Evolutionary conservation across 2,888 invertebrate species (phyloP), one percentile per base, ranked within the genome.

Genomic region (Trichopria drosophilae): DNA sequence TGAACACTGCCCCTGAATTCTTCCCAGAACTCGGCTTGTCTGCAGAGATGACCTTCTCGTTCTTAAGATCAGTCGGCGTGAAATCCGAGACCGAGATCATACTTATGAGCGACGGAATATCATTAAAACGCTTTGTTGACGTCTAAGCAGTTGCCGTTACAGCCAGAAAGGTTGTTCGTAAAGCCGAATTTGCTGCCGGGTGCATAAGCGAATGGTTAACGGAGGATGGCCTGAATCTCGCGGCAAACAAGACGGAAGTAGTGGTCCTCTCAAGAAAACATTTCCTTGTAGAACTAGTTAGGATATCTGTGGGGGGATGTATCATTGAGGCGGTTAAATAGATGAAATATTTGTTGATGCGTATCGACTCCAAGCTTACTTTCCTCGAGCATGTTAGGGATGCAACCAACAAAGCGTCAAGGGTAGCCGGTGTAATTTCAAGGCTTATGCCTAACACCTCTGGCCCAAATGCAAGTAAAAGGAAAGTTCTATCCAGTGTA

Each of bases 281-380:
- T 9, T 49, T n/a, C 26, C 9, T 9, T 7, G 35, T 31, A 42
- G 10, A 10, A 9, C 10, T 31, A 4, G n/a, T 6, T 3, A 7
- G 26, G 1, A 9, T 18, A 5, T 24, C 28, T n/a, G 28, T 29
- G 5, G 3, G 5, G n/a, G 15, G 12, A 12, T 16, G 16, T 1
- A 23, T 6, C 5, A 2, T n/a, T 1, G 9, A 3, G 7, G 12
- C 31, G 10, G 3, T 58, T 0, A 57, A 55, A 43, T 63, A 63
- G 23, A 47, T 63, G 2, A 62, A 61, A 1, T 44, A 58, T 6
- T 20, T n/a, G 7, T 20, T 63, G 1, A n/a, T n/a, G n/a, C n/a
- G n/a, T n/a, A n/a, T n/a, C n/a, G 62, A 58, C 31, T 18, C 29
- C 2, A 9, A 15, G 18, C 9, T 56, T 6, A 51, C 37, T 16